These are phyloP conservation scores for Metopia argyrocephala DNA, from an alignment of 2,888 invertebrate genomes.

Conservation along the genomic window DNA sequence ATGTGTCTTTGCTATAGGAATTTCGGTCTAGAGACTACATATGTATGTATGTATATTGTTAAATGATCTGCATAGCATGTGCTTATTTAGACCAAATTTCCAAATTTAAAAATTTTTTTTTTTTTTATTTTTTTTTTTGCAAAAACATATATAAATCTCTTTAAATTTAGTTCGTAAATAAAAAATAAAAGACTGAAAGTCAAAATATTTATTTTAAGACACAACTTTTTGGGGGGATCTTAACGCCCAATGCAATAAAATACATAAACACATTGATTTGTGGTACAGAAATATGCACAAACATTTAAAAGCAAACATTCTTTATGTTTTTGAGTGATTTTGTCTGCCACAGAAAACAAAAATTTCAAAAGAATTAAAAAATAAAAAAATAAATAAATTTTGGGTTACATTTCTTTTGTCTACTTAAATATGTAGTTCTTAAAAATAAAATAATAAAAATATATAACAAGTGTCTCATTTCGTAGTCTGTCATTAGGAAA, in stretches of 20 bases:
- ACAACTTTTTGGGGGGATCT: neutral
- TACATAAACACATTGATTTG: neutral
- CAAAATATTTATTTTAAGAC: conserved; percentile 15
- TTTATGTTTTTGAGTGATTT: neutral
- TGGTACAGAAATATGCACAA: conserved; percentile 4
- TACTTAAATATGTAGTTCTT: conserved; percentile 34
- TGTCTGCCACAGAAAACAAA: conserved; percentile 9
- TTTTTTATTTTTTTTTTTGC: no score
- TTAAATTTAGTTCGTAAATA: no score
- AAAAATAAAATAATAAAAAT: conserved; percentile 2
- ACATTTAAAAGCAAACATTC: conserved; percentile 23
- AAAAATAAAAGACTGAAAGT: no score
- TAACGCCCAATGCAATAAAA: conserved; percentile 3
- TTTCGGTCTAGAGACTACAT: no score
- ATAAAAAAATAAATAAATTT: conserved; percentile 17
- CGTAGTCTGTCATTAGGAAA: neutral
- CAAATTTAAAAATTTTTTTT: no score
- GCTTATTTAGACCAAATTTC: no score
- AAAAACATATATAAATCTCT: no score
- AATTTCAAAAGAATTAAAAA: conserved; percentile 29
- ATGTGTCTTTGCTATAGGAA: no score
- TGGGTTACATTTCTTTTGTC: neutral
- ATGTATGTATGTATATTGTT: no score
- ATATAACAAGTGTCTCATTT: conserved; percentile 24
- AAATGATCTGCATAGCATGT: no score